Conservation (phyloP, 1,140 invertebrate species). For the Trachymyrmex cornetzi region DNA sequence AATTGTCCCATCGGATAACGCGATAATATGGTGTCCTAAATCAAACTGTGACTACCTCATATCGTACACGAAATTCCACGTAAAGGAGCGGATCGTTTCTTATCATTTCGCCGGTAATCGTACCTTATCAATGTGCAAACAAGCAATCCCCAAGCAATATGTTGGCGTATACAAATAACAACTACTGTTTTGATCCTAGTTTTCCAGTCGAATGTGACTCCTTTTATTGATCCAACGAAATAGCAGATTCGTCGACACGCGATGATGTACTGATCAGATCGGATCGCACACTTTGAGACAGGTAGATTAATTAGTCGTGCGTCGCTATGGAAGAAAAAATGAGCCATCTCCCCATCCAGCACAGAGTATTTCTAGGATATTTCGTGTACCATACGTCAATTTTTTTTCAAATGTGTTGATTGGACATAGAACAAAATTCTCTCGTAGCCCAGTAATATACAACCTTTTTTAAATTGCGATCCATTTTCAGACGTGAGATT, state of each 20-base stretch:
- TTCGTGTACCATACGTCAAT: no score
- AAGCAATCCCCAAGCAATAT: constrained; percentile 12
- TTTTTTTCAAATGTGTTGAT: no score
- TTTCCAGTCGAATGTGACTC: not conserved
- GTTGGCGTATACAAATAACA: not conserved
- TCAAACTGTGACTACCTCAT: constrained; percentile 51
- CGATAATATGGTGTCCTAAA: constrained; percentile 66
- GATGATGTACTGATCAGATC: not conserved
- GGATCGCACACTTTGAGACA: not conserved
- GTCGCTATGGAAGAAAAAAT: not conserved
- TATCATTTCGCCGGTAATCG: constrained; percentile 52
- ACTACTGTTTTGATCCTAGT: not conserved
- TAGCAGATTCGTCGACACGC: not conserved
- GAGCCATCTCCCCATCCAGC: no score
- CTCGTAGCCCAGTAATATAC: no score
- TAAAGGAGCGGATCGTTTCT: constrained; percentile 32
- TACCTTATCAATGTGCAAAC: constrained; percentile 36
- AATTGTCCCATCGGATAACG: constrained; percentile 47
- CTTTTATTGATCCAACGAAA: not conserved
- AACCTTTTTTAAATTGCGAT: no score
- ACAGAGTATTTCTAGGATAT: no score
- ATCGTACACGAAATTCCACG: constrained; percentile 60
- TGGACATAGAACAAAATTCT: no score
- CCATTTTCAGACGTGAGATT: no score
- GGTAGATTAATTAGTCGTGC: not conserved